Evolutionary conservation across 2,888 invertebrate genomes (phyloP).

Genomic region (Drosophila mimetica): DNA sequence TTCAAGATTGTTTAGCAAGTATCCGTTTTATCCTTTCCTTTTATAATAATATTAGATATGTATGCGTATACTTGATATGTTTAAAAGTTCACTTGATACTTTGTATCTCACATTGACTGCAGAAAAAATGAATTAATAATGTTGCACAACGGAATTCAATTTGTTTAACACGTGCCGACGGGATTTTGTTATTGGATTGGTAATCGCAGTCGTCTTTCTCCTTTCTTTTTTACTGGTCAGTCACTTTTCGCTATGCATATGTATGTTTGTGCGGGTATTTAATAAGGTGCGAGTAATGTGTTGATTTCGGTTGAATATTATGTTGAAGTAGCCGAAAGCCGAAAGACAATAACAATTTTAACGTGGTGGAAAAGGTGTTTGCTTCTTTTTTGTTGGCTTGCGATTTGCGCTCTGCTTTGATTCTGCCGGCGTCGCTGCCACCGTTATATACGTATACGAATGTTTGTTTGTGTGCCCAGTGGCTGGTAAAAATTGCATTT

Average conservation of each 20-base stretch:
- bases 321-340: constrained; percentile 24
- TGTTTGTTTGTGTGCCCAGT: constrained; percentile 21
- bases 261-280: constrained; percentile 8
- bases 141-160: constrained; percentile 16
- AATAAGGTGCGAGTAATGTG: constrained; percentile 24
- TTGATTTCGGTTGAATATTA: constrained; percentile 25
- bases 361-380: constrained; percentile 36
- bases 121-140: constrained; percentile 18
- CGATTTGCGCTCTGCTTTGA: constrained; percentile 32
- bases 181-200: constrained; percentile 22
- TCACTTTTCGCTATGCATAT: constrained; percentile 24
- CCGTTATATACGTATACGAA: constrained; percentile 11
- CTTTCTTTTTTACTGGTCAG: constrained; percentile 5
- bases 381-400: constrained; percentile 6
- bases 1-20: constrained; percentile 11
- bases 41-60: constrained; percentile 12
- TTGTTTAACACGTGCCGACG: constrained; percentile 27
- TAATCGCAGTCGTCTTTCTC: constrained; percentile 22
- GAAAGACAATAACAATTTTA: constrained; percentile 37
- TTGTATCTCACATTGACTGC: constrained; percentile 29
- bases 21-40: constrained; percentile 25
- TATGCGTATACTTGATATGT: constrained; percentile 23
- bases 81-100: constrained; percentile 31
- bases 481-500: constrained; percentile 34
- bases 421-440: constrained; percentile 24